Base-by-base conservation (phyloP, 2,113 vertebrate species). In the Ranitomeya variabilis region DNA sequence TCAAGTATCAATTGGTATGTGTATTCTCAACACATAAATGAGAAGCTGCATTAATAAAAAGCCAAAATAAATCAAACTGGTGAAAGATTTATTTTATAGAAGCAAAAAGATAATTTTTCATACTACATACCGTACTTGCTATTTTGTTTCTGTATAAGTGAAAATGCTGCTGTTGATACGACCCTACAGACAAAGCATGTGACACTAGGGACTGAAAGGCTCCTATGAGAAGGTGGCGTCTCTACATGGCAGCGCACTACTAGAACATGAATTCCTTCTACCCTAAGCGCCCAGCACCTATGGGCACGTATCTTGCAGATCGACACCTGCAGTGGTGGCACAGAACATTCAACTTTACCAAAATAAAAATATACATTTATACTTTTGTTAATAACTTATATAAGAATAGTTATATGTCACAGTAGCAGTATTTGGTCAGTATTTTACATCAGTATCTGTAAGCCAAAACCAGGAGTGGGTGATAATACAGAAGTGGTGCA, bases 371-470 rank as follows among this genome's bases (percentile, higher is more conserved):
- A 81, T 81, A 76, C 19, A 51, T 81, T 19, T 26, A 80, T 81
- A 81, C 26, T 62, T 79, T 81, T 59, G 79, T 81, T 60, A 81
- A 80, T 59, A 80, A 80, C 15, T 60, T 80, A 80, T 13, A 71
- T 59, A 11, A 31, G 15, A 80, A 60, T 57, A 57, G 21, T 54
- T 26, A 59, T 59, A 16, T 8, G 55, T 21, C 15, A 59, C 0
- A 45, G 37, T n/a, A n/a, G 37, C 37, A 31, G 26, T 31, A 31
- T 31, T 31, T 31, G 26, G 26, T 45, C 37, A 45, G 37, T 45
- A 45, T 45, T 45, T 45, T 3, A 45, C 3, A 3, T 45, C 3
- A 45, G 5, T 45, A 4, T 45, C 0, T 45, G 37, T 45, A 45
- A 45, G 37, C 37, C 37, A 45, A 45, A 45, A 45, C 37, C 37